Evolutionary conservation across 2,888 invertebrate genomes (phyloP), one percentile per base, ranked within the genome.

Genomic region (Acanthosoma haemorrhoidale): DNA sequence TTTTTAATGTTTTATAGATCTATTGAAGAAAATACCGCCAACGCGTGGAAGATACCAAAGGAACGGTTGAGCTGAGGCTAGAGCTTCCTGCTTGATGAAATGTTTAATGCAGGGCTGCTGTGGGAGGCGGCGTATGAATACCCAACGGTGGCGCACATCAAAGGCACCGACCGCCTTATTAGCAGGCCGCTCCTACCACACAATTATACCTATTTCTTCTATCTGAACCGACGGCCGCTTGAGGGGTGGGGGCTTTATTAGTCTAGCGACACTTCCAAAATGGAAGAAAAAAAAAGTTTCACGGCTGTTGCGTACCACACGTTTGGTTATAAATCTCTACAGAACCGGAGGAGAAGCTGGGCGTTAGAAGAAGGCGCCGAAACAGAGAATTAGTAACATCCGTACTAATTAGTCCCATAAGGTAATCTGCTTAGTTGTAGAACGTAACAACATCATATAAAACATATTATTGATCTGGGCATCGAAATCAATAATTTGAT

Each of bases 131-230:
- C 6, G n/a, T 25, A 25, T 51, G 51, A 25, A 51, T 51, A 51
- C 51, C 51, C 51, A 51, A 51, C 51, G 13, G n/a, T n/a, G 25
- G 9, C 9, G n/a, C 25, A 25, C 6, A 2, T 25, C 25, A 51
- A 51, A 25, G 25, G n/a, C 1, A 1, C 25, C 51, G 25, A 13
- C 3, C 11, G 0, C n/a, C 51, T 29, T 51, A 51, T 51, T 51
- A 51, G 25, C 51, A 2, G 21, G 1, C 25, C 2, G 2, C 21
- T 43, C 43, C n/a, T 4, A 13, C 43, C 25, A 1, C 51, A 25
- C 51, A 51, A 51, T 51, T 51, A 51, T 51, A 51, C 51, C 21
- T 25, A 51, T 51, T 51, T 51, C 51, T 51, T 25, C 51, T 51
- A 13, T 51, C n/a, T 25, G 21, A 51, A 51, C 51, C 51, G 51